Conservation (phyloP, 2,888 invertebrate genomes). For the Amiota mariae region DNA sequence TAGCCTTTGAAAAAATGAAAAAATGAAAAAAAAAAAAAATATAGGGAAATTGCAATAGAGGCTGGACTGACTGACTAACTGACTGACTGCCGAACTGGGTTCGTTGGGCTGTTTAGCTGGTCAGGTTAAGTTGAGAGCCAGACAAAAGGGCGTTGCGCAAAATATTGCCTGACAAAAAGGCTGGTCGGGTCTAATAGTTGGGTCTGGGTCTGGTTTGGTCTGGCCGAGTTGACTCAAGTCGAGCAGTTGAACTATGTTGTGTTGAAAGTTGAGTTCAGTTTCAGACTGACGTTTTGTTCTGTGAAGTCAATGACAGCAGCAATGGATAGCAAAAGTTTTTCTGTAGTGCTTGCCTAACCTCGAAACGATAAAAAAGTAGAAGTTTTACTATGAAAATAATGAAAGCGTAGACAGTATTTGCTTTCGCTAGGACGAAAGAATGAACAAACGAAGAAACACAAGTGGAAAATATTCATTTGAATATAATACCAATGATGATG, state of each 20-base stretch:
- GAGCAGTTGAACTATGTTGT: neutral
- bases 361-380: constrained; percentile 64
- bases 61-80: neutral
- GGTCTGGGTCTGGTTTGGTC: too few relatives aligned
- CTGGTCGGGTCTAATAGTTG: neutral
- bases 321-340: constrained; percentile 53
- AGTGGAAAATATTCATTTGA: constrained; percentile 16
- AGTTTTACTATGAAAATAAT: constrained; percentile 33
- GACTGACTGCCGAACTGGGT: neutral
- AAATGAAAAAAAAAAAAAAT: constrained; percentile 2
- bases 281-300: constrained; percentile 45
- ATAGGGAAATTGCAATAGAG: neutral
- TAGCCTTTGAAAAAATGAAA: constrained; percentile 11
- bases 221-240: too few relatives aligned
- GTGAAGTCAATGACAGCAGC: constrained; percentile 60
- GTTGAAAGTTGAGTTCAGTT: constrained; percentile 33
- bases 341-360: constrained; percentile 53
- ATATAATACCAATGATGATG: constrained; percentile 7
- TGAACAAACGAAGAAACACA: neutral
- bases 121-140: neutral
- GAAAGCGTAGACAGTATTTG: constrained; percentile 23
- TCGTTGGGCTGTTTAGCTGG: neutral
- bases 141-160: constrained; percentile 23
- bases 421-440: constrained; percentile 16
- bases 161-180: constrained; percentile 18